Conservation (phyloP, 2,888 invertebrate genomes). For the Idaea straminata region DNA sequence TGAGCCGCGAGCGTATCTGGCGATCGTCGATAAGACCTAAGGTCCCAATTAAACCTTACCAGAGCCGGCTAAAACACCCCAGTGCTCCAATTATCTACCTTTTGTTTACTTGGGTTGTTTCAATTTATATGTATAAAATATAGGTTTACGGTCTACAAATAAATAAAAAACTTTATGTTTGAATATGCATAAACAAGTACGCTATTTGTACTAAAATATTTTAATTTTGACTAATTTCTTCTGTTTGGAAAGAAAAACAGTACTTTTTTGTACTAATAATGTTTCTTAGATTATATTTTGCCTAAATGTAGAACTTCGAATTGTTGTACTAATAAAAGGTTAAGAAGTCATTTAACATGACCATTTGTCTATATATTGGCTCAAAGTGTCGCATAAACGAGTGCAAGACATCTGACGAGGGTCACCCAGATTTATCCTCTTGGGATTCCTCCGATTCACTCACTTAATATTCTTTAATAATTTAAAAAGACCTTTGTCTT, state of each 20-base stretch:
- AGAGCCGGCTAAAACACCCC: conserved; percentile 51
- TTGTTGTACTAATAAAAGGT: background rate
- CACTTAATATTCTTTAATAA: conserved; percentile 30
- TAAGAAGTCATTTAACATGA: conserved; percentile 28
- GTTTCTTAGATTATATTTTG: background rate
- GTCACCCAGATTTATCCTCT: conserved; percentile 35
- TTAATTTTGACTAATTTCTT: too few relatives aligned
- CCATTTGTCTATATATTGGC: conserved; percentile 35
- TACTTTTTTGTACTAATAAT: background rate
- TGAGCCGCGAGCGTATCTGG: conserved; percentile 59
- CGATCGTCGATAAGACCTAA: conserved; percentile 62
- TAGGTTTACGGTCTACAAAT: background rate
- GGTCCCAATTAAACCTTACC: conserved; percentile 62
- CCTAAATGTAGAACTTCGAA: background rate
- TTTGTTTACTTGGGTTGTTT: background rate
- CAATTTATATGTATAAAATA: background rate
- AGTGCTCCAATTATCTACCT: conserved; percentile 51
- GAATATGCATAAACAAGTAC: background rate
- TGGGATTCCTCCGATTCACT: conserved; percentile 22
- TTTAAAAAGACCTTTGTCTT: conserved; percentile 14
- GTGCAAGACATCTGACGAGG: conserved; percentile 32
- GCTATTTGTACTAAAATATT: background rate
- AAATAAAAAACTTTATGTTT: background rate
- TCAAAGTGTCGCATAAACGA: conserved; percentile 31
- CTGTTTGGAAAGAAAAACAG: too few relatives aligned